A percentile compares a stretch with the other conserved stretches of the same genome.
Evolutionary conservation across 2,888 invertebrate genomes (phyloP).

Genomic region (Tholera decimalis): DNA sequence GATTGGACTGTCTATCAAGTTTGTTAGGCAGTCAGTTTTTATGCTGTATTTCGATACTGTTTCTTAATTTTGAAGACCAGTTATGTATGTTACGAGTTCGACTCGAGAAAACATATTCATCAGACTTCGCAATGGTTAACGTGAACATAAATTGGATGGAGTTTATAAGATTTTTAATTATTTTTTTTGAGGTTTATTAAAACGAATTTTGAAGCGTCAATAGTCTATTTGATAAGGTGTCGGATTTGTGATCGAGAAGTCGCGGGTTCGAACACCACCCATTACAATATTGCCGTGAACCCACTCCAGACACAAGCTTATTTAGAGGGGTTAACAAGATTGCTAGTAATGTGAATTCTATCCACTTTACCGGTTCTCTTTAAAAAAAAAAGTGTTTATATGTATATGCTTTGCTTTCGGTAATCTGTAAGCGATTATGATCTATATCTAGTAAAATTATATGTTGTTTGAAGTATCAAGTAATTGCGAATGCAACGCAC

Average conservation of each 20-base stretch:
- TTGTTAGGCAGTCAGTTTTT: constrained; percentile 23
- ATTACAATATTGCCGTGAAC: no score
- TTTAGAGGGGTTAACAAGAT: no score
- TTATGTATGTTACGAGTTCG: constrained; percentile 17
- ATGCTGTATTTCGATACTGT: constrained; percentile 8
- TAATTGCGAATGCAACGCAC: constrained; percentile 13
- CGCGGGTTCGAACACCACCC: no score
- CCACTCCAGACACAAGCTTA: no score
- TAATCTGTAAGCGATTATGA: background rate
- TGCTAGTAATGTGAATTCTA: no score
- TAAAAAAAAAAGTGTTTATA: no score
- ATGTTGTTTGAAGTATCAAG: background rate
- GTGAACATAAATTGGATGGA: background rate
- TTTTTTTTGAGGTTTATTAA: background rate
- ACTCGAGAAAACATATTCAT: constrained; percentile 8
- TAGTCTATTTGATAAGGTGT: no score
- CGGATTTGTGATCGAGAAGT: no score
- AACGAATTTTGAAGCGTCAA: no score
- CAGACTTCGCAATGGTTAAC: background rate
- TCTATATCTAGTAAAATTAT: background rate
- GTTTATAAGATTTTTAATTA: background rate
- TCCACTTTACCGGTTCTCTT: no score
- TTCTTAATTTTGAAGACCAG: constrained; percentile 26
- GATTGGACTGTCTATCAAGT: constrained; percentile 28
- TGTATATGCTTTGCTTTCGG: no score